These are phyloP conservation scores for Turnix velox DNA, from an alignment of 2,113 vertebrate genomes.

Conservation along the genomic window DNA sequence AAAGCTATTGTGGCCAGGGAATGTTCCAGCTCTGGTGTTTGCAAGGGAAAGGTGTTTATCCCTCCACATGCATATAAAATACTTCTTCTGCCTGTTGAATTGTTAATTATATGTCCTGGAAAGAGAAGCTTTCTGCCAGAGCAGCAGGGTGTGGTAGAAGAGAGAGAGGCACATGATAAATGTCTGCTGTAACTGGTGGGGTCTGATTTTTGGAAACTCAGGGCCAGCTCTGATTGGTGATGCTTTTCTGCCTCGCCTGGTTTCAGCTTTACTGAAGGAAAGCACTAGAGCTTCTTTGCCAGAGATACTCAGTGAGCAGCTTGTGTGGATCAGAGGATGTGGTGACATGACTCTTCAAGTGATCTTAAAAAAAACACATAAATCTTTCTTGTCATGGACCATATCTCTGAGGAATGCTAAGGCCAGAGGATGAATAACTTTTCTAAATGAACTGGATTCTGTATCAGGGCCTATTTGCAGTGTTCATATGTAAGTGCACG, in stretches of 20 bases:
- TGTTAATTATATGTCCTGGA: not conserved
- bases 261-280: not conserved
- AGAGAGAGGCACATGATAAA: not conserved
- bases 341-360: not conserved
- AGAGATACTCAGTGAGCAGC: rapidly evolving
- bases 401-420: not conserved
- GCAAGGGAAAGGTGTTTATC: not conserved
- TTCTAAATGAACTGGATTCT: not conserved
- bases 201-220: not conserved
- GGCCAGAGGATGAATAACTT: not conserved
- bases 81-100: not conserved
- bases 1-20: not conserved
- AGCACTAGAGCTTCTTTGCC: not conserved
- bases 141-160: not conserved
- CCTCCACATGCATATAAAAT: not conserved
- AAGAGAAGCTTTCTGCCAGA: not conserved
- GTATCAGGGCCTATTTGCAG: not conserved
- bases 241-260: not conserved
- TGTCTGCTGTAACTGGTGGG: not conserved
- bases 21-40: not conserved
- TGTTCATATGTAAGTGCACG: not conserved
- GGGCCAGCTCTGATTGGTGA: not conserved
- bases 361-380: not conserved
- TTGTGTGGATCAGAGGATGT: rapidly evolving
- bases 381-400: not conserved